Base-by-base conservation (phyloP, 2,888 invertebrate genomes). In the Andrena bucephala region DNA sequence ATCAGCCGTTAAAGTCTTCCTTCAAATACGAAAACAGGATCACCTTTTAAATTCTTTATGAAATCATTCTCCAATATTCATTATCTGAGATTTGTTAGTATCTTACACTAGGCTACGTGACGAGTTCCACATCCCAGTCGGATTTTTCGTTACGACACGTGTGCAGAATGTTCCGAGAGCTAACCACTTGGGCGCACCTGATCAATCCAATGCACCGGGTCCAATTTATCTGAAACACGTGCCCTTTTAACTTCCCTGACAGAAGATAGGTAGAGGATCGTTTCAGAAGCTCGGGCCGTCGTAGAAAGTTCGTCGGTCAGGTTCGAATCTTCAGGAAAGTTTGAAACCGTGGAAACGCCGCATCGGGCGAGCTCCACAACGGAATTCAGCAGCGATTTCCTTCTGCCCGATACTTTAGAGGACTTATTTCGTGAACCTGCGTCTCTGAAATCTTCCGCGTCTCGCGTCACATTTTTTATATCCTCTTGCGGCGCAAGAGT, bases 221-320 rank as follows among this genome's bases (percentile, higher is more conserved):
- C 33, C 60, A 72, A 72, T 76, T 80, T 76, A 75, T 72, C 52
- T 31, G 75, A 68, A 57, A 83, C 80, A 65, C 36, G 71, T 68
- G 71, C 63, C 71, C 68, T 77, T 80, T 82, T 52, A 80, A 68
- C 50, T 75, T 70, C 27, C 5, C 42, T 29, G 20, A 6, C 50
- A 36, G 57, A 68, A 67, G 67, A 74, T 76, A 57, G 71, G 57
- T 52, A 57, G 54, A 63, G 50, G 68, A 52, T 57, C 65, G 57
- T 66, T 60, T 29, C 72, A 10, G 29, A 66, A 76, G 66, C 52
- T 67, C 27, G 54, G 50, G 42, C 33, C 62, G 69, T 74, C 69
- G 27, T 42, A 2, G 54, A 60, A 83, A 76, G 63, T 76, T 75
- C 4, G 6, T 10, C 60, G 62, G 5, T 54, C 48, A 42, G 20